phyloP scores from a whole-genome alignment of 2,888 invertebrate genomes.

The Sesamia inferens region DNA sequence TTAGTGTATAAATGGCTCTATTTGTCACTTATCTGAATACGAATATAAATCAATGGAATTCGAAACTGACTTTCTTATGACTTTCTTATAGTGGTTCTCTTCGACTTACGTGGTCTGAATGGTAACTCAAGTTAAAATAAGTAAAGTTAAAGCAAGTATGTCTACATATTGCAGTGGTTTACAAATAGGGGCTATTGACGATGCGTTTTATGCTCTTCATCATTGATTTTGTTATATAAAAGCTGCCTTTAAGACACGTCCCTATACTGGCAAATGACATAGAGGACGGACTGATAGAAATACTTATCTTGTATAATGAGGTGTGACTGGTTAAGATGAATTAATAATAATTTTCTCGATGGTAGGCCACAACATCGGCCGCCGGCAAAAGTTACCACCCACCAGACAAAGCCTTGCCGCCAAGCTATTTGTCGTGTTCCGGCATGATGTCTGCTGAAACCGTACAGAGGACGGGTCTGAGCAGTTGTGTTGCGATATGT shows the following conservation, averaged over 20 bases:
- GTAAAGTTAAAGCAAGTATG: neutral
- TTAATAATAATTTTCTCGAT: too few relatives aligned
- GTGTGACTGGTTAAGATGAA: too few relatives aligned
- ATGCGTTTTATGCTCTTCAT: neutral
- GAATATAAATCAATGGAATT: slow-evolving; percentile 32
- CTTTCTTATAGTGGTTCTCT: slow-evolving; percentile 25
- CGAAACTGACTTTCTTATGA: slow-evolving; percentile 26
- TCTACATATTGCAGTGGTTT: too few relatives aligned
- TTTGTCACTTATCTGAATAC: slow-evolving; percentile 17
- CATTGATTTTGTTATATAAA: neutral
- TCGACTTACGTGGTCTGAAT: slow-evolving; percentile 23
- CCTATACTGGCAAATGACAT: neutral
- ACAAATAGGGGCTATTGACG: too few relatives aligned
- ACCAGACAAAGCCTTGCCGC: too few relatives aligned
- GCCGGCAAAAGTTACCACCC: too few relatives aligned
- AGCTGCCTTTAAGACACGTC: neutral
- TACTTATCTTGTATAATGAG: neutral
- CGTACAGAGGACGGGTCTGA: too few relatives aligned
- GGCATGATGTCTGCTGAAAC: too few relatives aligned
- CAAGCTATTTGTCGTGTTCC: too few relatives aligned
- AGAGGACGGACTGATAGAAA: too few relatives aligned
- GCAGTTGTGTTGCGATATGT: too few relatives aligned
- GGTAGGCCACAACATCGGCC: too few relatives aligned
- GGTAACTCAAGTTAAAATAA: neutral
- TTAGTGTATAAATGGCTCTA: slow-evolving; percentile 15